phyloP scores from a whole-genome alignment of 2,888 invertebrate genomes.

The Temnothorax rugatulus region DNA sequence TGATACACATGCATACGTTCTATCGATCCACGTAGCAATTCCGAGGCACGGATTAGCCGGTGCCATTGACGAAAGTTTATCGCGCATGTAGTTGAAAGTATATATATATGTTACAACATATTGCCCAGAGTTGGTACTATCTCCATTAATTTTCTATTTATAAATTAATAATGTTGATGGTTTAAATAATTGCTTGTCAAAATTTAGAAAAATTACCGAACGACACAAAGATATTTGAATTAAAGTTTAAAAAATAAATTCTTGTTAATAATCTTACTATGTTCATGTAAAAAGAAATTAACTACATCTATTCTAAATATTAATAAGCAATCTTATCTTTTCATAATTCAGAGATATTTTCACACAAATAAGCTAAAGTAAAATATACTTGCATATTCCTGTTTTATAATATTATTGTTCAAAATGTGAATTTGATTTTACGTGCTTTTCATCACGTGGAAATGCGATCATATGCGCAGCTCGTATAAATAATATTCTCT shows the following conservation, averaged over 20 bases:
- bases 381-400: background rate
- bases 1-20: conserved; percentile 20
- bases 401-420: background rate
- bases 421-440: background rate
- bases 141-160: background rate
- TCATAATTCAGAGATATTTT: background rate
- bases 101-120: conserved; percentile 11
- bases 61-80: conserved; percentile 25
- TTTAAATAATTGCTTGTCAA: conserved; percentile 9
- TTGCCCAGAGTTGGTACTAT: background rate
- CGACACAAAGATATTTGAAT: background rate
- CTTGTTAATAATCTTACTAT: background rate
- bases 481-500: background rate
- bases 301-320: background rate
- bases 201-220: background rate
- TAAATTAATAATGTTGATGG: background rate
- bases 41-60: background rate
- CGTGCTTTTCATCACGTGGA: background rate
- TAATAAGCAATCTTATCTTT: background rate
- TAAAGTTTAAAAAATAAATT: background rate
- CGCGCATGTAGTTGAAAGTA: background rate
- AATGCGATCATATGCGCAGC: background rate
- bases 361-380: background rate
- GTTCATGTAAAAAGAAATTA: background rate
- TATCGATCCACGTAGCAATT: conserved; percentile 32